phyloP scores from a whole-genome alignment of 1,140 invertebrate genomes.

The Zaprionus vittiger region DNA sequence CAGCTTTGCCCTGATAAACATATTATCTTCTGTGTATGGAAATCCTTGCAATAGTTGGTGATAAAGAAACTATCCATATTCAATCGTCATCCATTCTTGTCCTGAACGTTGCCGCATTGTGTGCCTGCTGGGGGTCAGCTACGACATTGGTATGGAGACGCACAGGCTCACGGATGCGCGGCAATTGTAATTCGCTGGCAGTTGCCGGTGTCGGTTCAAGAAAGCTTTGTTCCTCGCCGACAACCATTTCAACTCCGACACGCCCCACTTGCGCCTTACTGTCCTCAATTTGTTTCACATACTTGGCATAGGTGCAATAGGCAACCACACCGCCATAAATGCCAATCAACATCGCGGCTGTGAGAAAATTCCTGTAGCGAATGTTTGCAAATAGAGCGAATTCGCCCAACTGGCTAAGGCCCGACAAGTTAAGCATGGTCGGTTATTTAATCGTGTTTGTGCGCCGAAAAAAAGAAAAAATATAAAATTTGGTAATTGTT shows the following conservation, averaged over 20 bases:
- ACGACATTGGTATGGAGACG: background rate
- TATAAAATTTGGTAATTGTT: constrained; percentile 4
- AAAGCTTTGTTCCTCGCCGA: background rate
- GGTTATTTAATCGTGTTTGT: background rate
- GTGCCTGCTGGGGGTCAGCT: background rate
- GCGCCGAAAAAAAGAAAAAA: background rate
- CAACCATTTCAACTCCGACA: background rate
- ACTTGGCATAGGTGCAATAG: background rate
- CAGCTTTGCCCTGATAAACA: too few relatives aligned
- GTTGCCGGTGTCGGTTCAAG: background rate
- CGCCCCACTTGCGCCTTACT: background rate
- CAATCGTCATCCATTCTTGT: background rate
- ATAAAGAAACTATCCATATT: background rate
- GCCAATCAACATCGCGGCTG: background rate
- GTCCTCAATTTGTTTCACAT: background rate
- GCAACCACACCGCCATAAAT: background rate
- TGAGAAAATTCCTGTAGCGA: background rate
- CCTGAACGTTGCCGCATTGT: background rate
- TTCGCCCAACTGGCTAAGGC: background rate
- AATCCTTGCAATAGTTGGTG: too few relatives aligned
- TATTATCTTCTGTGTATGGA: too few relatives aligned
- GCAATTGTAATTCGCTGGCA: background rate
- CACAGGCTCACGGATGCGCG: background rate
- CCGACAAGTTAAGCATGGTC: background rate
- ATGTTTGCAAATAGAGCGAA: background rate